phyloP scores from a whole-genome alignment of 2,797 vertebrate genomes.

The Rhincodon typus region DNA sequence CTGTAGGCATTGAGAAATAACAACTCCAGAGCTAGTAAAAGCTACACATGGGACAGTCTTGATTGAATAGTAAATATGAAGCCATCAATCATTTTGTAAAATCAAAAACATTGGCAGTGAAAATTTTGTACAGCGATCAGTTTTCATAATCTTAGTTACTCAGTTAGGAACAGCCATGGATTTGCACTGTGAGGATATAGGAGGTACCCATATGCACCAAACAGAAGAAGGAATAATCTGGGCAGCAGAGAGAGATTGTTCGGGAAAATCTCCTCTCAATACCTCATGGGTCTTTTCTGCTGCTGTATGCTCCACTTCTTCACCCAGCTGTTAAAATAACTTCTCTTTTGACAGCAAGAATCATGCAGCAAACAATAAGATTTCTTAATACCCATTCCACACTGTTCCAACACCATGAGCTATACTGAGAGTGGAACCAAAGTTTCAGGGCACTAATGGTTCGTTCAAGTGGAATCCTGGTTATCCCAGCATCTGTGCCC shows the following conservation, averaged over 20 bases:
- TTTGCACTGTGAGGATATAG: neutral
- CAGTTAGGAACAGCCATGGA: neutral
- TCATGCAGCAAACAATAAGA: neutral
- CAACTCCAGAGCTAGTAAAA: neutral
- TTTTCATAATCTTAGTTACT: neutral
- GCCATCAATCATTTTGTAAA: neutral
- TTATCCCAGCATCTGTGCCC: neutral
- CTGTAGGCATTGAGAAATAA: neutral
- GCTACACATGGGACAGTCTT: neutral
- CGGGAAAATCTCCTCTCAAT: neutral
- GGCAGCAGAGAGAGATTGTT: neutral
- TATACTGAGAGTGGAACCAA: neutral
- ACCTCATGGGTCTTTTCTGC: neutral
- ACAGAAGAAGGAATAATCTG: neutral
- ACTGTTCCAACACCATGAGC: neutral
- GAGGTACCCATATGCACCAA: neutral
- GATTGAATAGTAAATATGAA: neutral
- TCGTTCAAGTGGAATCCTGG: neutral
- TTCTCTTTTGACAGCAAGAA: neutral
- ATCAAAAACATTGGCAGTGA: neutral
- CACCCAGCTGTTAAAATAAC: neutral
- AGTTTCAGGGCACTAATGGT: neutral
- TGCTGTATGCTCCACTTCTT: neutral
- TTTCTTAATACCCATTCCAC: neutral
- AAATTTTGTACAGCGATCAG: neutral